phyloP scores from a whole-genome alignment of 2,113 vertebrate genomes.

The Pedionomus torquatus region DNA sequence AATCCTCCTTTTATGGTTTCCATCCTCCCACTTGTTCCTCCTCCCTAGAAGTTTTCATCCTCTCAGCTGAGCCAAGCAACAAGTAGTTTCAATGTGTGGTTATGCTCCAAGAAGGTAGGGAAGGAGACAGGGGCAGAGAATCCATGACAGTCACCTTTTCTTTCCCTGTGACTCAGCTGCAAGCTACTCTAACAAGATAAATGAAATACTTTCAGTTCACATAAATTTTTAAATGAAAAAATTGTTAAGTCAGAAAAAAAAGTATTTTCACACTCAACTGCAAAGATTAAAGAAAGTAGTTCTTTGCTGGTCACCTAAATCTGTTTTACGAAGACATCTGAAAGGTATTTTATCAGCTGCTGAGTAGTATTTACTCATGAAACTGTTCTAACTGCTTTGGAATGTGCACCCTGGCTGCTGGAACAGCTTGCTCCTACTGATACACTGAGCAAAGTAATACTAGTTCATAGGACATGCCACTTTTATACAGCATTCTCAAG shows the following conservation, averaged over 20 bases:
- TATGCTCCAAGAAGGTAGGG: not conserved
- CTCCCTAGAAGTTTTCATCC: not conserved
- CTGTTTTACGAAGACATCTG: not conserved
- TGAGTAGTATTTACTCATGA: conserved; percentile 38
- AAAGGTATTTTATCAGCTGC: conserved; percentile 57
- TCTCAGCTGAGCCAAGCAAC: not conserved
- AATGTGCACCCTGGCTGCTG: conserved; percentile 37
- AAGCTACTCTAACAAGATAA: not conserved
- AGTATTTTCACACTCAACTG: not conserved
- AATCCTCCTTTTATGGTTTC: not conserved
- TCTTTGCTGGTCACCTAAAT: conserved; percentile 11
- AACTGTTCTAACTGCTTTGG: conserved; percentile 53
- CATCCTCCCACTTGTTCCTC: not conserved
- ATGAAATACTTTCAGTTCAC: not conserved
- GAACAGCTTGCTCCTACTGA: not conserved
- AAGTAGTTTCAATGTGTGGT: not conserved
- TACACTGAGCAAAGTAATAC: not conserved
- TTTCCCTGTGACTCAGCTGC: not conserved
- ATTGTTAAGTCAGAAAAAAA: not conserved
- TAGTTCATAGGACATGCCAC: not conserved
- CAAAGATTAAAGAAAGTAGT: not conserved
- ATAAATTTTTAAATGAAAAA: not conserved
- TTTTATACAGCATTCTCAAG: not conserved
- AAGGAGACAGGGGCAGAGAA: not conserved
- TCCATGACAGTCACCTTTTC: not conserved